Evolutionary conservation across 1,140 invertebrate species (phyloP).

Genomic region (Triops longicaudatus): DNA sequence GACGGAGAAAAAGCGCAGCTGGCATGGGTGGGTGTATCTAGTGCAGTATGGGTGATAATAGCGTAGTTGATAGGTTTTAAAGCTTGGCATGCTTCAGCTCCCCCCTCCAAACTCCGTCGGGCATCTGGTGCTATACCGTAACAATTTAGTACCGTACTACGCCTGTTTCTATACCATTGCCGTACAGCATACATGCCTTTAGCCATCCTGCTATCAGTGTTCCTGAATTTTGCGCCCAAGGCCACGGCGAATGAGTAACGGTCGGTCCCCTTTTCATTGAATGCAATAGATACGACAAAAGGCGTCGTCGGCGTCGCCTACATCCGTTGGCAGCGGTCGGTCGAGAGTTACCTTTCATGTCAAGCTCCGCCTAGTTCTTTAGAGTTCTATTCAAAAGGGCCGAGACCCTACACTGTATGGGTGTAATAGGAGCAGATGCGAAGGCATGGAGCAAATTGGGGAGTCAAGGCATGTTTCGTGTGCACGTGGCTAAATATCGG

Average conservation of each 20-base stretch:
- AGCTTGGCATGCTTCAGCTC: neutral
- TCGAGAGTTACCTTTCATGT: neutral
- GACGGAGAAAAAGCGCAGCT: neutral
- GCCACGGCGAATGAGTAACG: neutral
- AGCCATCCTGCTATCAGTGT: neutral
- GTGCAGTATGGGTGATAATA: neutral
- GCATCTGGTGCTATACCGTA: neutral
- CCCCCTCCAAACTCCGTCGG: neutral
- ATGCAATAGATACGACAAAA: neutral
- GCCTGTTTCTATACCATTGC: no score
- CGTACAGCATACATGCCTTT: no score
- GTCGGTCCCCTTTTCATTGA: neutral
- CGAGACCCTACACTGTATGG: neutral
- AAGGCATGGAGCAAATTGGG: no score
- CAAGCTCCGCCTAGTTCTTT: neutral
- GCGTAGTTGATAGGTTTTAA: neutral
- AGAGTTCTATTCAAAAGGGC: neutral
- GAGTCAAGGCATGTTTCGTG: no score
- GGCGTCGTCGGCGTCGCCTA: slow-evolving; percentile 4
- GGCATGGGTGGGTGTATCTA: neutral
- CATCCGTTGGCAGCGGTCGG: neutral
- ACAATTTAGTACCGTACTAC: no score
- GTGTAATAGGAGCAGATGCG: neutral
- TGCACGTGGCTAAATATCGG: no score
- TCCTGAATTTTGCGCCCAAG: neutral